A percentile compares a stretch with the other conserved stretches of the same genome.
Conservation (phyloP, 1,140 invertebrate species). For the Solenopsis fugax region DNA sequence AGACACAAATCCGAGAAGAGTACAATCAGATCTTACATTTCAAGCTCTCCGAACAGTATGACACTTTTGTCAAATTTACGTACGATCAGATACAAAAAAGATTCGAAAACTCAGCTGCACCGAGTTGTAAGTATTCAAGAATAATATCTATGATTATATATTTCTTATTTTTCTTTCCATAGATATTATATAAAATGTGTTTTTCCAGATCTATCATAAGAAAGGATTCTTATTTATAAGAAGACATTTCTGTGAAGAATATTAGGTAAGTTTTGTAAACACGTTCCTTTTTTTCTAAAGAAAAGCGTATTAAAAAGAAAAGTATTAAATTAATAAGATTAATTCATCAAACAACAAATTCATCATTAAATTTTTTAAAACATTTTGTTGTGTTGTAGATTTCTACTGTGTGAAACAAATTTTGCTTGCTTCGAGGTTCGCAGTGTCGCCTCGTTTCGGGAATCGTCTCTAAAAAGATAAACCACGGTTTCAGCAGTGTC, state of each 20-base stretch:
- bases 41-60: constrained; percentile 98
- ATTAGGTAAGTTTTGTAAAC: constrained; percentile 80
- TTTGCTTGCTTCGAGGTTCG: constrained; percentile 68
- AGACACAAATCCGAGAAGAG: constrained; percentile 95
- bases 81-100: constrained; percentile 97
- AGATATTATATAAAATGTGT: constrained; percentile 15
- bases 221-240: constrained; percentile 81
- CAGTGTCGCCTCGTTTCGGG: constrained; percentile 62
- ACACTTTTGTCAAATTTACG: constrained; percentile 98
- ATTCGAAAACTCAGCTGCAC: constrained; percentile 90
- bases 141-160: background rate
- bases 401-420: constrained; percentile 77
- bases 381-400: constrained; percentile 64
- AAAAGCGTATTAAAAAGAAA: constrained; percentile 7
- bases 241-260: constrained; percentile 82
- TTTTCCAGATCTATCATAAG: constrained; percentile 84
- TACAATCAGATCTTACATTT: constrained; percentile 96
- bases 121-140: constrained; percentile 89
- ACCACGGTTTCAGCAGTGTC: constrained; percentile 69
- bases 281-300: background rate
- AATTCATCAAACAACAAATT: background rate
- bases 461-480: constrained; percentile 65
- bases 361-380: background rate
- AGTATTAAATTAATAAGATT: background rate
- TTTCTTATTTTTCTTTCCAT: constrained; percentile 4